Conservation (phyloP, 2,113 vertebrate genomes). For the Hemibates koningsi region DNA sequence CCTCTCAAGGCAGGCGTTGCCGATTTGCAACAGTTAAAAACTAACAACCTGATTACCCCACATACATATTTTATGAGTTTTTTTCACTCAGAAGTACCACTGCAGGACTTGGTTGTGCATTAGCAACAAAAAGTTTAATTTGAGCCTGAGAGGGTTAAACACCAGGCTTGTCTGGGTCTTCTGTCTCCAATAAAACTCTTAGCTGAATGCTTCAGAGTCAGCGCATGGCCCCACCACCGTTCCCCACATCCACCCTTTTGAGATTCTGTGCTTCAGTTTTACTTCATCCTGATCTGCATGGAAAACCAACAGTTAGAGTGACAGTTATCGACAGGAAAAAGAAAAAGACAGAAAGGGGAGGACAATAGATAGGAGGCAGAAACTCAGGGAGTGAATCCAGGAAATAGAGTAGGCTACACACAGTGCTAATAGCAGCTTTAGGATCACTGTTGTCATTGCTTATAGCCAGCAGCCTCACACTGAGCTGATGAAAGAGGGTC, state of each 20-base stretch:
- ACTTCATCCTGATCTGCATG: constrained; percentile 6
- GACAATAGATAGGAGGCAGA: not conserved
- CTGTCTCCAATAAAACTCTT: not conserved
- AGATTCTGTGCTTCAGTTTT: not conserved
- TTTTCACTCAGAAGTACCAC: too few relatives aligned
- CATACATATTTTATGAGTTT: too few relatives aligned
- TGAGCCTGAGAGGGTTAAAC: not conserved
- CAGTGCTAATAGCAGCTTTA: not conserved
- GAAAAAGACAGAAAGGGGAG: not conserved
- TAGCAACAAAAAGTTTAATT: too few relatives aligned
- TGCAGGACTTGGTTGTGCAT: too few relatives aligned
- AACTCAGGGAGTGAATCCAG: not conserved
- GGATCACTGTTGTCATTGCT: not conserved
- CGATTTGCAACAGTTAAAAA: too few relatives aligned
- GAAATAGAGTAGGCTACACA: not conserved
- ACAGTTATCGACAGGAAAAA: not conserved
- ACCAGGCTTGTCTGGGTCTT: not conserved
- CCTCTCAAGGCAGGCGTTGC: too few relatives aligned
- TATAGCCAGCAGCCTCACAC: not conserved
- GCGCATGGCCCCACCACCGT: not conserved
- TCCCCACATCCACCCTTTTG: not conserved
- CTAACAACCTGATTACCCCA: too few relatives aligned
- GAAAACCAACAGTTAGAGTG: not conserved
- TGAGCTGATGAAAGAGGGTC: not conserved
- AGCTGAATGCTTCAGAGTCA: not conserved